Conservation (phyloP, 2,113 vertebrate species). For the Epinephelus cyanopodus region DNA sequence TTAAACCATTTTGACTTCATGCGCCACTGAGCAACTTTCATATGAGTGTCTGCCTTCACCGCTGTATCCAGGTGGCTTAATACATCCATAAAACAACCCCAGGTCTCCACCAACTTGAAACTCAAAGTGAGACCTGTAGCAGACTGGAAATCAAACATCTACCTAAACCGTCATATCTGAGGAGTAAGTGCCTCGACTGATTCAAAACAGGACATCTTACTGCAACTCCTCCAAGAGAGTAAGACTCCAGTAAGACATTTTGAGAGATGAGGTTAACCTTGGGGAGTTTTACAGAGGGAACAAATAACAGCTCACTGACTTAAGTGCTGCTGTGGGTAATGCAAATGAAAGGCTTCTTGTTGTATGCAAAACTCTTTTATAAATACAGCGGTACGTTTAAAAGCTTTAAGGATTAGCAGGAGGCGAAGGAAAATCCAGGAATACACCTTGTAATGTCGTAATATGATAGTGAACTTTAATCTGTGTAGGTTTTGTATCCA, state of each 20-base stretch:
- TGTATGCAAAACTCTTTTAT: too few relatives aligned
- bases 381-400: too few relatives aligned
- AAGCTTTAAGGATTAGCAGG: neutral
- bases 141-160: conserved; percentile 20
- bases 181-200: neutral
- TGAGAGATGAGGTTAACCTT: neutral
- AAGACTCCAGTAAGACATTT: neutral
- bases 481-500: neutral
- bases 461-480: neutral
- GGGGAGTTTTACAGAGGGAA: neutral
- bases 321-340: conserved; percentile 15
- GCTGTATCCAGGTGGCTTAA: too few relatives aligned
- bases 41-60: too few relatives aligned
- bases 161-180: neutral
- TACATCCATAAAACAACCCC: too few relatives aligned
- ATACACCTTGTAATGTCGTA: neutral
- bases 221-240: neutral
- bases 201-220: neutral
- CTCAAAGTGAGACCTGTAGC: neutral
- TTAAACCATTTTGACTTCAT: too few relatives aligned
- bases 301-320: neutral
- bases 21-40: too few relatives aligned
- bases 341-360: neutral
- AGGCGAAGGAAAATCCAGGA: neutral
- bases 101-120: neutral